A percentile compares a stretch with the other conserved stretches of the same genome.
phyloP scores from a whole-genome alignment of 92 coral and sea anemone genomes.

The Virgularia gustaviana region DNA sequence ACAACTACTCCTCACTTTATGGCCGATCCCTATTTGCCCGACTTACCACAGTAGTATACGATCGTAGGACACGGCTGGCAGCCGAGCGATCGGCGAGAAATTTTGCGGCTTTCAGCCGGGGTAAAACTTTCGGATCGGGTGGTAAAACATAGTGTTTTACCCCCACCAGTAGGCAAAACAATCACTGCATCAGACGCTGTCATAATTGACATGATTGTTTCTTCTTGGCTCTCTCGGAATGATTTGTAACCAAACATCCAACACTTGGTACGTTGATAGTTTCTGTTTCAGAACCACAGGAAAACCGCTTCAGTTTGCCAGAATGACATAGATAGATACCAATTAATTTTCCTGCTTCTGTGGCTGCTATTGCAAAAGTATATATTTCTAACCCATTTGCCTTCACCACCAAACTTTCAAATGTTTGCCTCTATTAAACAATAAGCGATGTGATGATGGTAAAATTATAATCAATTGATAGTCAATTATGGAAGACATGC shows the following conservation, averaged over 20 bases:
- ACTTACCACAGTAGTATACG: too few species aligned
- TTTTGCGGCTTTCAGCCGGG: too few species aligned
- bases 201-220: conserved; percentile 3
- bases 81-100: too few species aligned
- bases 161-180: conserved; percentile 46
- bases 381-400: background rate
- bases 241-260: conserved; percentile 1
- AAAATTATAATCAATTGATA: too few species aligned
- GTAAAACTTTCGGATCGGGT: too few species aligned
- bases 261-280: background rate
- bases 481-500: too few species aligned
- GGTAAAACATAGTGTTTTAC: conserved; percentile 33
- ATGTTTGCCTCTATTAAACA: too few species aligned
- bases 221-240: conserved; percentile 19
- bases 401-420: background rate
- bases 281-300: background rate
- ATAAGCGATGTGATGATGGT: too few species aligned
- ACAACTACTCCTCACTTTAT: too few species aligned
- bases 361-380: background rate
- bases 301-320: background rate
- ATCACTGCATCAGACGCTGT: conserved; percentile 13
- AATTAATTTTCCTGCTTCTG: background rate
- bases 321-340: background rate
- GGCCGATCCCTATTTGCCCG: too few species aligned
- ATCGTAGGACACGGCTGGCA: too few species aligned